phyloP scores from a whole-genome alignment of 2,113 vertebrate species.

The Camelus dromedarius region DNA sequence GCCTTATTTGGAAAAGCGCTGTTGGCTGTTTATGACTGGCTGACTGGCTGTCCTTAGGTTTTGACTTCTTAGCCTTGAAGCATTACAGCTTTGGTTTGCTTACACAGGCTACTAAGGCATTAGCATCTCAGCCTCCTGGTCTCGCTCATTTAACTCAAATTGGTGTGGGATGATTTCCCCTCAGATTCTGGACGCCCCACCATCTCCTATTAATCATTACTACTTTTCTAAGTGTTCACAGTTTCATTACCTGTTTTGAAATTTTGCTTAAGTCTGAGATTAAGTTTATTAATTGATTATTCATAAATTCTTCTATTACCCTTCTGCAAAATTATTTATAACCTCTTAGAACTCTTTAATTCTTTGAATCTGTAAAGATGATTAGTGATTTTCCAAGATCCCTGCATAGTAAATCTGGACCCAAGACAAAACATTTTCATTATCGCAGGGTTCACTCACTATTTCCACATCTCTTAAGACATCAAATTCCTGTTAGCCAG shows the following conservation, averaged over 20 bases:
- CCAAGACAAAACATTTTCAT: background rate
- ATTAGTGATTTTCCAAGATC: background rate
- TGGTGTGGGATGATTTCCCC: background rate
- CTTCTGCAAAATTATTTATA: background rate
- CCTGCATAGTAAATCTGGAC: background rate
- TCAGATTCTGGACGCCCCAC: background rate
- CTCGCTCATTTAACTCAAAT: background rate
- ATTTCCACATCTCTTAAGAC: slow-evolving; percentile 1
- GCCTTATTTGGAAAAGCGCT: background rate
- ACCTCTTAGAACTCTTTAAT: background rate
- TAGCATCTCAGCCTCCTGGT: background rate
- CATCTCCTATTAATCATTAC: background rate
- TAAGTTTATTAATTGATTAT: background rate
- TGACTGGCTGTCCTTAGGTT: background rate
- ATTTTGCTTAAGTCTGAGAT: background rate
- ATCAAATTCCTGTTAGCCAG: background rate
- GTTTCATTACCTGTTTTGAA: slow-evolving; percentile 16
- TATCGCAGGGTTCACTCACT: background rate
- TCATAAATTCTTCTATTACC: background rate
- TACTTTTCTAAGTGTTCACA: slow-evolving; percentile 7
- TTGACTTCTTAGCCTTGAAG: background rate
- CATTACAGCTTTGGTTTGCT: background rate
- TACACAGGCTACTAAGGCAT: background rate
- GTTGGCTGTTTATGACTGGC: background rate
- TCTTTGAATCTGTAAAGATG: background rate